A percentile compares a stretch with the other conserved stretches of the same genome.
Conservation (phyloP, 1,140 invertebrate genomes). For the Drosophila yakuba region DNA sequence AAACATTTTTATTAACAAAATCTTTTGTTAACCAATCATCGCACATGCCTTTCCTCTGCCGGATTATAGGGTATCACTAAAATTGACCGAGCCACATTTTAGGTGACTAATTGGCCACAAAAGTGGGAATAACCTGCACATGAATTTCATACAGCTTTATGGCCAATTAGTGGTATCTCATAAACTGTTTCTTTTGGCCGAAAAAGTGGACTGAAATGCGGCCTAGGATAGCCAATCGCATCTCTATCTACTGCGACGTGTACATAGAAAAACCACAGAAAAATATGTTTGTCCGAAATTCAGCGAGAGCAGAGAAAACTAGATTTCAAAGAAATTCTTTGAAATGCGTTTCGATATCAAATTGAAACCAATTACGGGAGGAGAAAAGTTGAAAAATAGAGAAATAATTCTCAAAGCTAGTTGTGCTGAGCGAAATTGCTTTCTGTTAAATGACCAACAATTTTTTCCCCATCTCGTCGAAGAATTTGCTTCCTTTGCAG, state of each 20-base stretch:
- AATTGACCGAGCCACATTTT: slow-evolving; percentile 30
- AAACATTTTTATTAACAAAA: too few species aligned
- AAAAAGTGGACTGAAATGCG: slow-evolving; percentile 18
- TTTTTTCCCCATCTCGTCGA: slow-evolving; percentile 31
- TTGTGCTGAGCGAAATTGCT: slow-evolving; percentile 35
- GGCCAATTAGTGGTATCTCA: slow-evolving; percentile 49
- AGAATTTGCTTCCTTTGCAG: slow-evolving; percentile 20
- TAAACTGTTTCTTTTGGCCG: slow-evolving; percentile 30
- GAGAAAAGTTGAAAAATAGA: slow-evolving; percentile 17
- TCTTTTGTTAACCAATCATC: too few species aligned
- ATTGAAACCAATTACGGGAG: slow-evolving; percentile 45
- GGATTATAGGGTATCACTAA: slow-evolving; percentile 9
- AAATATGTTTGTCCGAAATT: slow-evolving; percentile 1
- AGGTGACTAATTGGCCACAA: slow-evolving; percentile 47
- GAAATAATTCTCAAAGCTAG: slow-evolving; percentile 49
- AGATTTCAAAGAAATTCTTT: slow-evolving; percentile 24
- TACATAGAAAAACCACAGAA: slow-evolving; percentile 5
- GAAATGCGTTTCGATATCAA: slow-evolving; percentile 49
- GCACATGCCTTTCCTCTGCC: not conserved
- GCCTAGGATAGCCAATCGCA: slow-evolving; percentile 13
- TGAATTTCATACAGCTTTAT: slow-evolving; percentile 51
- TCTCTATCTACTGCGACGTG: not conserved
- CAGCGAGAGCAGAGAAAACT: slow-evolving; percentile 1
- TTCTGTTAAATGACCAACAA: slow-evolving; percentile 57
- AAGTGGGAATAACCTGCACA: slow-evolving; percentile 45